These are phyloP conservation scores for Acronicta psi DNA, from an alignment of 2,888 invertebrate genomes.

Conservation along the genomic window DNA sequence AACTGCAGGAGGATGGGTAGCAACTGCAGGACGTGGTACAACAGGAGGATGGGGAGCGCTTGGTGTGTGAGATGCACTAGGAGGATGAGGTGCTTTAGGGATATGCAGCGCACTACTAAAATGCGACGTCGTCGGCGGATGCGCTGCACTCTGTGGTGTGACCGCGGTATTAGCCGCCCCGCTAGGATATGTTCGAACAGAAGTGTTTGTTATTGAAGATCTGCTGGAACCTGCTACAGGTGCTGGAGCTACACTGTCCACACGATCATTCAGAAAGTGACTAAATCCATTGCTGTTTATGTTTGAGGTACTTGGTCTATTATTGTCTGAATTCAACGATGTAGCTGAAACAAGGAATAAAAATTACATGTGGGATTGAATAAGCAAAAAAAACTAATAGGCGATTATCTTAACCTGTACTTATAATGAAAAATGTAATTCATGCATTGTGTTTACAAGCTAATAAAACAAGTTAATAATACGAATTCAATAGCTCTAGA, in stretches of 20 bases:
- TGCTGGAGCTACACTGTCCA: slow-evolving; percentile 4
- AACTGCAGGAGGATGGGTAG: slow-evolving; percentile 1
- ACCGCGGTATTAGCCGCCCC: slow-evolving; percentile 6
- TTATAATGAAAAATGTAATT: no score
- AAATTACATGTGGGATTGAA: no score
- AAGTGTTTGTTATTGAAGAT: slow-evolving; percentile 30
- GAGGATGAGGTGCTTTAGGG: not conserved
- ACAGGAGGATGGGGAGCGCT: slow-evolving; percentile 11
- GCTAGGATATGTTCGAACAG: slow-evolving; percentile 26
- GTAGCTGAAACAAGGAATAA: slow-evolving; percentile 19
- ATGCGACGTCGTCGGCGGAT: not conserved
- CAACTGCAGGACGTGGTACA: not conserved
- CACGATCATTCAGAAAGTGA: slow-evolving; percentile 32
- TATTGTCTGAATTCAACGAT: slow-evolving; percentile 5
- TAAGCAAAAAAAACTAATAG: no score
- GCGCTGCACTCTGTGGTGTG: not conserved
- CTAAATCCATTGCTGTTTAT: slow-evolving; percentile 19
- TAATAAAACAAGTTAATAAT: no score
- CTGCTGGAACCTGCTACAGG: slow-evolving; percentile 16
- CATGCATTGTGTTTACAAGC: no score
- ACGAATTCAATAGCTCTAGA: no score
- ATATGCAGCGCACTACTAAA: not conserved
- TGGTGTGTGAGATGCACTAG: slow-evolving; percentile 6
- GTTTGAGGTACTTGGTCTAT: slow-evolving; percentile 26
- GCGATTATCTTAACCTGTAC: no score